phyloP scores from a whole-genome alignment of 2,113 vertebrate species.

The Bubo scandiacus region DNA sequence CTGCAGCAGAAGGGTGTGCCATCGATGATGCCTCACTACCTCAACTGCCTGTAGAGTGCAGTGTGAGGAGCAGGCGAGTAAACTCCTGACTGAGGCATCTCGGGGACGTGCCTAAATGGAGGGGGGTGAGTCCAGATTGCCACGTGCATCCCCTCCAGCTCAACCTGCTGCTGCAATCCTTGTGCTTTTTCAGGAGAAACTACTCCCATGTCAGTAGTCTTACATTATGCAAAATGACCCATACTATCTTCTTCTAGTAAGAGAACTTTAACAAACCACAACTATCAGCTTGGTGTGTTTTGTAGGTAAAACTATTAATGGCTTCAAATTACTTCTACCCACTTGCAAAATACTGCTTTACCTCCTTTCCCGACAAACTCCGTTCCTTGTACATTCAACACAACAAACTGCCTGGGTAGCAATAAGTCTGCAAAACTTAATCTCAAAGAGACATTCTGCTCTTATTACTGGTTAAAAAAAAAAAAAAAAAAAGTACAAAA shows the following conservation, averaged over 20 bases:
- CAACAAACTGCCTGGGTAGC: background rate
- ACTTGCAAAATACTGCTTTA: background rate
- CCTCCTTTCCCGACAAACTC: background rate
- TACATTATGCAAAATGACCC: background rate
- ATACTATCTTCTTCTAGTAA: background rate
- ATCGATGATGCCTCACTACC: rapidly evolving
- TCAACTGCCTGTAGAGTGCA: rapidly evolving
- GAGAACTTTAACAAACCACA: background rate
- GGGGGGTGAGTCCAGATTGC: background rate
- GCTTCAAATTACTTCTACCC: background rate
- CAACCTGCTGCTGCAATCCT: background rate
- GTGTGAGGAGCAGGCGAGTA: background rate
- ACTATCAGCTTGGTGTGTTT: background rate
- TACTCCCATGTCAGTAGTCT: background rate
- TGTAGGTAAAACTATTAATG: background rate
- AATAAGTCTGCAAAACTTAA: background rate
- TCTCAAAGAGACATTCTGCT: constrained; percentile 34
- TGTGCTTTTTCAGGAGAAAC: background rate
- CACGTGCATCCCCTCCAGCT: rapidly evolving
- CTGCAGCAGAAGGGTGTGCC: background rate
- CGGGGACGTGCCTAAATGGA: rapidly evolving
- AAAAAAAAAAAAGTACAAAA: constrained; percentile 34
- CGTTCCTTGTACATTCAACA: background rate
- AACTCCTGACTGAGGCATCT: background rate
- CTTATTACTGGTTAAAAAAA: background rate